Evolutionary conservation across 2,113 vertebrate species (phyloP), one percentile per base, ranked within the genome.

Genomic region (Naja naja): DNA sequence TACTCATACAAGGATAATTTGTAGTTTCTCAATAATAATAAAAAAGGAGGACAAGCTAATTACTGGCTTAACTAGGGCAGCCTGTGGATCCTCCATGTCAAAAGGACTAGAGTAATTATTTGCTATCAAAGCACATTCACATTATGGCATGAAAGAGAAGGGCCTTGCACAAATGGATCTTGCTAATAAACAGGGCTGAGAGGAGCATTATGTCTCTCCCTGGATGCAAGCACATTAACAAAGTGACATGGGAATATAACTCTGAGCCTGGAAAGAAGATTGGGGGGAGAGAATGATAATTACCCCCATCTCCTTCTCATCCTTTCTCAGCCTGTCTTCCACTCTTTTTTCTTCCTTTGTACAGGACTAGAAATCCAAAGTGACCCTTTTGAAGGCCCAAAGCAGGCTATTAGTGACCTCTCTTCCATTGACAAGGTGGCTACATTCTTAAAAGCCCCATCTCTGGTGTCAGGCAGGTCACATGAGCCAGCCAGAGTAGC

Each of bases 21-120:
- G 98, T 98, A 98, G 98, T 98, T 98, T 98, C 98, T 98, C 98
- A 98, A 98, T 98, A 99, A 98, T 98, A 98, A 98, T 97, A 98
- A 97, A 47, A 98, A 98, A 98, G 96, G 98, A 98, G 98, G 98
- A 99, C 98, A 99, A 98, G 98, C 99, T 99, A 99, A 99, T 99
- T 99, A 99, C 98, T 99, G 98, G 98, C 98, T 99, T 99, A 99
- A 99, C 98, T 98, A 98, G 99, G 99, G 98, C 98, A 98, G 98
- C 98, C 98, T 98, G 98, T 98, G 98, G 98, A 99, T 99, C 98
- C 98, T 99, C 92, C 98, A 98, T 99, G 99, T 99, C 99, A 99
- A 98, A 99, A 98, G 98, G 98, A 99, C 98, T 98, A 98, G 98
- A 97, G 98, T 99, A 99, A 99, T 99, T 99, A 99, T 99, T 99